phyloP scores from a whole-genome alignment of 2,113 vertebrate species.

The Rousettus leschenaultii region DNA sequence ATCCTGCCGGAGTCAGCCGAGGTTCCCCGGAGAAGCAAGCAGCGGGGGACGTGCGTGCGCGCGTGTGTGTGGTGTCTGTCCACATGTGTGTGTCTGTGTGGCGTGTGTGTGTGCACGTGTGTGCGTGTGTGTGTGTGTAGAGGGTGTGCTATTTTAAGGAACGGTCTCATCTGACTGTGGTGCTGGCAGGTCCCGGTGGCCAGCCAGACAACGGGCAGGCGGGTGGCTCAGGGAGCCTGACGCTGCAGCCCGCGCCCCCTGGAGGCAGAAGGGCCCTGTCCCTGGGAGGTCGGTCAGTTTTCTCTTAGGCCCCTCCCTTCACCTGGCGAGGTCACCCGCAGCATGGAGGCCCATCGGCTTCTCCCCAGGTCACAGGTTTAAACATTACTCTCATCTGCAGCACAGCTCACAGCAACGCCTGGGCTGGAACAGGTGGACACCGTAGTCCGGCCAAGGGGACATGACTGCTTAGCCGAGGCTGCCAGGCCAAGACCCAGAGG shows the following conservation, averaged over 20 bases:
- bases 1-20: not conserved
- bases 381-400: accelerated
- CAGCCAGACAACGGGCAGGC: accelerated
- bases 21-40: not conserved
- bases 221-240: not conserved
- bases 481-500: too few relatives aligned
- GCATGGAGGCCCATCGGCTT: accelerated
- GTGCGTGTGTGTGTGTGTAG: too few relatives aligned
- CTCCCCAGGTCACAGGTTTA: not conserved
- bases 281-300: not conserved
- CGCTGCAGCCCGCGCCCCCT: accelerated
- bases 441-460: too few relatives aligned
- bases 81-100: too few relatives aligned
- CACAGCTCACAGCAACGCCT: too few relatives aligned
- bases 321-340: not conserved
- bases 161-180: accelerated
- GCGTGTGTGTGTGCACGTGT: too few relatives aligned
- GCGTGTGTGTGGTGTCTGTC: not conserved
- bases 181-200: too few relatives aligned
- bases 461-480: too few relatives aligned
- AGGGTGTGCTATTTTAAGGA: not conserved
- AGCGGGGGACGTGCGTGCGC: too few relatives aligned
- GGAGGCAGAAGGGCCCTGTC: too few relatives aligned
- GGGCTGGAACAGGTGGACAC: too few relatives aligned
- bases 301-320: not conserved